These are phyloP conservation scores for Anthopleura xanthogrammica DNA, from an alignment of 92 coral and sea anemone species.

Conservation along the genomic window DNA sequence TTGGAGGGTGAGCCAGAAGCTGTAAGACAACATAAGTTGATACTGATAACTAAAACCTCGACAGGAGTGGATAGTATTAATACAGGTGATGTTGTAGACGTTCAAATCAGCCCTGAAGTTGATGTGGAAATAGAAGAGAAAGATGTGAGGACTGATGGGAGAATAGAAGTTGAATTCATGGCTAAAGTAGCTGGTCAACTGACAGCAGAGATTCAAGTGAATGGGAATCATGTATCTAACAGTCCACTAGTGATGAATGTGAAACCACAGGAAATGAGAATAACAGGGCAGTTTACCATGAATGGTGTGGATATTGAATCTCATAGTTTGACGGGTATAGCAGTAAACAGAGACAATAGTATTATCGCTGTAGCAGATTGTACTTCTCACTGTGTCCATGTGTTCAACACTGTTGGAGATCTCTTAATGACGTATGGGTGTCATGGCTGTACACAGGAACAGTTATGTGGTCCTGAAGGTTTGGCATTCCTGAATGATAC, in stretches of 20 bases:
- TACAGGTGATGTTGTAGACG: not conserved
- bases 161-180: conserved; percentile 9
- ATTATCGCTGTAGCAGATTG: conserved; percentile 26
- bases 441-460: conserved; percentile 10
- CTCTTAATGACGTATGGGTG: conserved; percentile 17
- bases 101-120: conserved; percentile 23
- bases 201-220: conserved; percentile 26
- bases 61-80: not conserved
- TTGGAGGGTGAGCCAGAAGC: conserved; percentile 16
- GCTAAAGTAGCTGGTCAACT: conserved; percentile 20
- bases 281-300: conserved; percentile 1
- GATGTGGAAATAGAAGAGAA: conserved; percentile 11
- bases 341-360: conserved; percentile 23
- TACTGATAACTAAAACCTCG: not conserved
- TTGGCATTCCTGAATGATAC: conserved; percentile 26
- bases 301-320: conserved; percentile 15
- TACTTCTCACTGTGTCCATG: conserved; percentile 11
- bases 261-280: conserved; percentile 22
- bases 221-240: conserved; percentile 17
- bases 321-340: conserved; percentile 13
- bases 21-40: not conserved
- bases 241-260: conserved; percentile 27
- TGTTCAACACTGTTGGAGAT: conserved; percentile 16
- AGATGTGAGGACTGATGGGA: conserved; percentile 3
- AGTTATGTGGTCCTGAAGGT: conserved; percentile 17